A percentile compares a stretch with the other conserved stretches of the same genome.
phyloP scores from a whole-genome alignment of 2,797 vertebrate genomes.

The Amazona ochrocephala region DNA sequence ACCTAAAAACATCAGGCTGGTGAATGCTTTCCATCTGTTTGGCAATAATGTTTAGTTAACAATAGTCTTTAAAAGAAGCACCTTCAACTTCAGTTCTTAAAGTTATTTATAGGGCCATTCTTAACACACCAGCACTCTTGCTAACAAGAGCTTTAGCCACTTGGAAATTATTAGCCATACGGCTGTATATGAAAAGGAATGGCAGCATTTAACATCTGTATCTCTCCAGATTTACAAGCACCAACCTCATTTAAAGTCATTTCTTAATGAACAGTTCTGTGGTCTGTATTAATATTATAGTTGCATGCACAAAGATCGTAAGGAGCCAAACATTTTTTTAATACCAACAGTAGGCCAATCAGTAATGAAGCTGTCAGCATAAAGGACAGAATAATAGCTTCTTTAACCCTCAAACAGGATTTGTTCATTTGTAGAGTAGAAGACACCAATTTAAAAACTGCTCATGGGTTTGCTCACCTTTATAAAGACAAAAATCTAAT shows the following conservation, averaged over 20 bases:
- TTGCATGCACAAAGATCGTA: slow-evolving; percentile 79
- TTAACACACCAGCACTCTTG: slow-evolving; percentile 80
- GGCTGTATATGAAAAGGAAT: slow-evolving; percentile 74
- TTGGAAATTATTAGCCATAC: slow-evolving; percentile 82
- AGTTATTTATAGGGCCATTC: slow-evolving; percentile 83
- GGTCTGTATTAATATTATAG: slow-evolving; percentile 81
- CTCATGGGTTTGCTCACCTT: slow-evolving; percentile 84
- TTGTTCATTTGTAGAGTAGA: slow-evolving; percentile 79
- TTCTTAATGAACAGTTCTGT: slow-evolving; percentile 81
- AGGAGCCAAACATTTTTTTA: slow-evolving; percentile 83
- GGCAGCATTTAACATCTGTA: slow-evolving; percentile 82
- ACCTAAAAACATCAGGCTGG: slow-evolving; percentile 93
- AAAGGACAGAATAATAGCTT: slow-evolving; percentile 84
- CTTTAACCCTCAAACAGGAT: slow-evolving; percentile 84
- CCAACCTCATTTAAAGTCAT: slow-evolving; percentile 80
- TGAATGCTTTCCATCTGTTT: slow-evolving; percentile 95
- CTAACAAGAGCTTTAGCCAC: slow-evolving; percentile 83
- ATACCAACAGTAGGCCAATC: slow-evolving; percentile 82
- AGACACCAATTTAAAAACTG: slow-evolving; percentile 82
- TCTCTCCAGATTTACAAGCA: slow-evolving; percentile 79
- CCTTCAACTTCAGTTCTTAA: slow-evolving; percentile 85
- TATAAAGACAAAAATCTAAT: slow-evolving; percentile 85
- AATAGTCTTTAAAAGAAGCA: slow-evolving; percentile 87
- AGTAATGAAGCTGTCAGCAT: slow-evolving; percentile 82
- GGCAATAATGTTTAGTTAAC: slow-evolving; percentile 88